These are phyloP conservation scores for Trichogramma dendrolimi DNA, from an alignment of 2,888 invertebrate species.

Conservation along the genomic window DNA sequence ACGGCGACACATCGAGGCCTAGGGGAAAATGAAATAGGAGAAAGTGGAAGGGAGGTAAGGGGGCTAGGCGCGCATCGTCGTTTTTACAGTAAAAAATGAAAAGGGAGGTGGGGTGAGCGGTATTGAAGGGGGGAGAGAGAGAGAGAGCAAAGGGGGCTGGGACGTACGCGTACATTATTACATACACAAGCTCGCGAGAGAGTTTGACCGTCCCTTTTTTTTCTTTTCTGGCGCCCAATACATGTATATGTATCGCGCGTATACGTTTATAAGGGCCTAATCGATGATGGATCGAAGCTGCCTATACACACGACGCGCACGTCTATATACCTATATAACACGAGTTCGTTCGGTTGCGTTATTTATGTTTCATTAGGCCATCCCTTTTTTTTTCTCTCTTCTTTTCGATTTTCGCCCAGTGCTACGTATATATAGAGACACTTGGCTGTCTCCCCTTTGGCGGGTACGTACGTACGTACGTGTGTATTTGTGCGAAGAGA, in stretches of 20 bases:
- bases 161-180: too few species aligned
- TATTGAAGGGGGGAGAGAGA: too few species aligned
- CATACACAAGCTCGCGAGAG: too few species aligned
- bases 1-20: too few species aligned
- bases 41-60: background rate
- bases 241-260: background rate
- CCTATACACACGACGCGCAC: background rate
- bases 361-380: slow-evolving; percentile 21
- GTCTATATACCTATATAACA: background rate
- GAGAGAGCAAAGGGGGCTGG: too few species aligned
- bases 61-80: background rate
- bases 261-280: slow-evolving; percentile 14
- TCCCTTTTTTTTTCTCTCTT: background rate
- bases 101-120: background rate
- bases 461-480: too few species aligned
- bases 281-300: slow-evolving; percentile 17
- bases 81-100: slow-evolving; percentile 9
- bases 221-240: background rate
- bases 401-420: too few species aligned
- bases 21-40: background rate
- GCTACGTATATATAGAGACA: too few species aligned
- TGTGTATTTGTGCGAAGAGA: too few species aligned
- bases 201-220: background rate
- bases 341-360: background rate
- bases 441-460: too few species aligned